These are phyloP conservation scores for Meleagris gallopavo DNA, from an alignment of 2,113 vertebrate species.

Conservation along the genomic window DNA sequence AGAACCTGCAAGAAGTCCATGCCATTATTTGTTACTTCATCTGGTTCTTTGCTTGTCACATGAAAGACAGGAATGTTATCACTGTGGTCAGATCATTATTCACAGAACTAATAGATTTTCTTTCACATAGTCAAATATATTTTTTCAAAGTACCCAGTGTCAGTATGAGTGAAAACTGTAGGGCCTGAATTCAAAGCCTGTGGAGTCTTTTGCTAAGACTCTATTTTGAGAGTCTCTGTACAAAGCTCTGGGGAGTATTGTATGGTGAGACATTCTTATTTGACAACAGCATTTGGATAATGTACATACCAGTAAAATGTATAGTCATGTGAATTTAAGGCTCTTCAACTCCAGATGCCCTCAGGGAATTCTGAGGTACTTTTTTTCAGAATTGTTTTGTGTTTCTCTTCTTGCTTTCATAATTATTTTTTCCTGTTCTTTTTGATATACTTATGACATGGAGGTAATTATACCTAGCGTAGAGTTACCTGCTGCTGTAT, in stretches of 20 bases:
- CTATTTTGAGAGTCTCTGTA: neutral
- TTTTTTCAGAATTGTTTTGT: neutral
- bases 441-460: neutral
- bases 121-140: neutral
- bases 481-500: neutral
- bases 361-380: neutral
- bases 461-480: neutral
- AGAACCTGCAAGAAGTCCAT: neutral
- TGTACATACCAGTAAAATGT: rapidly evolving
- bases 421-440: neutral
- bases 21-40: neutral
- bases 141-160: neutral
- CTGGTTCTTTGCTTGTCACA: neutral
- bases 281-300: neutral
- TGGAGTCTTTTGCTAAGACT: neutral
- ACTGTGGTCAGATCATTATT: neutral
- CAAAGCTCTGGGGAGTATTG: neutral
- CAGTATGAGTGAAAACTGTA: neutral
- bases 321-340: neutral
- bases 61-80: neutral
- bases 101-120: neutral
- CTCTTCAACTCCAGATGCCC: neutral
- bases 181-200: neutral
- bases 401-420: neutral
- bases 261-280: neutral